phyloP scores from a whole-genome alignment of 1,140 invertebrate species.

The Drosophila teissieri region DNA sequence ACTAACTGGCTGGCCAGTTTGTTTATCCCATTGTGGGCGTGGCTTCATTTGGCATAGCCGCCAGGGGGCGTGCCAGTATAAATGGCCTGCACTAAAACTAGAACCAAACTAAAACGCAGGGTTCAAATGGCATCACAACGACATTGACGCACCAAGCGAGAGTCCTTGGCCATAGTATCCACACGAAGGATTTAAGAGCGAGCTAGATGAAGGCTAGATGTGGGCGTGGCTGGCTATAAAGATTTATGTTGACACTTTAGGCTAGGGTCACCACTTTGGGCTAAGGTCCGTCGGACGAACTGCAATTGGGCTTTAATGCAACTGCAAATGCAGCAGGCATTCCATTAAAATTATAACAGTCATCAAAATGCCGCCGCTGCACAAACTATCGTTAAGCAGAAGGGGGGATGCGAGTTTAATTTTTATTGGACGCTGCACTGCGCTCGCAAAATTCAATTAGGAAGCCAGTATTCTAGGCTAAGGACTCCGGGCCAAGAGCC shows the following conservation, averaged over 20 bases:
- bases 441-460: conserved; percentile 57
- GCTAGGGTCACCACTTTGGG: conserved; percentile 16
- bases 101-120: conserved; percentile 15
- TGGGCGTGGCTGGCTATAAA: conserved; percentile 28
- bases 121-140: conserved; percentile 56
- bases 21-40: conserved; percentile 40
- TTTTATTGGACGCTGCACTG: conserved; percentile 42
- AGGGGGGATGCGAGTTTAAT: conserved; percentile 17
- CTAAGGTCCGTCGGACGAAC: conserved; percentile 18
- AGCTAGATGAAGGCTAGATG: conserved; percentile 8
- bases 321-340: conserved; percentile 53
- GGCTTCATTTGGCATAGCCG: conserved; percentile 9
- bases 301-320: conserved; percentile 74
- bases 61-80: conserved; percentile 43
- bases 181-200: conserved; percentile 19
- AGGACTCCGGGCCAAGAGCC: conserved; percentile 15
- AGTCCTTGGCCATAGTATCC: conserved; percentile 18
- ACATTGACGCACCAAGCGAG: conserved; percentile 31
- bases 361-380: conserved; percentile 41
- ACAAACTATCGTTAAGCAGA: conserved; percentile 36
- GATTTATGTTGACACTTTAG: conserved; percentile 35
- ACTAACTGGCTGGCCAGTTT: conserved; percentile 26
- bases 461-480: conserved; percentile 7
- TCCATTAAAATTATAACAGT: conserved; percentile 69
- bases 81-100: conserved; percentile 53